Conservation (phyloP, 2,888 invertebrate genomes). For the Sipunculus nudus region DNA sequence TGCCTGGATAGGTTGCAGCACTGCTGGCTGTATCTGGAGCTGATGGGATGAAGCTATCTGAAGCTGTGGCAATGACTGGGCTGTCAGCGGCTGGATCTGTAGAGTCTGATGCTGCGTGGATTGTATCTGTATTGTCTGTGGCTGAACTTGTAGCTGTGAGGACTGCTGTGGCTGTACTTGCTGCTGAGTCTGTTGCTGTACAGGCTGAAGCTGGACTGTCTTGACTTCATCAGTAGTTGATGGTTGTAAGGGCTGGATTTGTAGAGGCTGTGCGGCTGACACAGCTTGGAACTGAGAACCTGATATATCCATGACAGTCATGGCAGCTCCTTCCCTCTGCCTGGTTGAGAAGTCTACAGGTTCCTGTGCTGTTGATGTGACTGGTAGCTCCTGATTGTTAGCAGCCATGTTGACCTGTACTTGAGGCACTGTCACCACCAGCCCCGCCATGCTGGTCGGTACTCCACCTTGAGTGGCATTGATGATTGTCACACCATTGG, state of each 20-base stretch:
- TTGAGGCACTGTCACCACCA: not conserved
- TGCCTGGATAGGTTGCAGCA: no score
- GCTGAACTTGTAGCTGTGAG: slow-evolving; percentile 1
- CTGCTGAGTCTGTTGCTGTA: not conserved
- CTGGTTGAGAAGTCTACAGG: slow-evolving; percentile 76
- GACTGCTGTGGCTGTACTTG: slow-evolving; percentile 4
- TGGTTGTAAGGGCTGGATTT: not conserved
- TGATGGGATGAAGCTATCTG: slow-evolving; percentile 7
- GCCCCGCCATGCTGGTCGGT: no score
- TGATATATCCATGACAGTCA: not conserved
- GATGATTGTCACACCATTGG: no score
- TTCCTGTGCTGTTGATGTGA: slow-evolving; percentile 68
- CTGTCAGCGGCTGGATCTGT: not conserved
- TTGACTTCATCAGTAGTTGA: not conserved
- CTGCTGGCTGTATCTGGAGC: slow-evolving; percentile 2
- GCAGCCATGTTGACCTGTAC: not conserved
- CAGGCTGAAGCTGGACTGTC: not conserved
- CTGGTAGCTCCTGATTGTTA: slow-evolving; percentile 12
- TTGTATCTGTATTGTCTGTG: not conserved
- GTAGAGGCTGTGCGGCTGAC: not conserved
- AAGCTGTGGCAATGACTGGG: slow-evolving; percentile 12
- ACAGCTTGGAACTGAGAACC: not conserved
- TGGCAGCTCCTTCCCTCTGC: slow-evolving; percentile 10
- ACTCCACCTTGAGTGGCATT: no score
- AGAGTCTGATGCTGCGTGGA: not conserved